Base-by-base conservation (phyloP, 1,140 invertebrate species). In the Augochlora pura region DNA sequence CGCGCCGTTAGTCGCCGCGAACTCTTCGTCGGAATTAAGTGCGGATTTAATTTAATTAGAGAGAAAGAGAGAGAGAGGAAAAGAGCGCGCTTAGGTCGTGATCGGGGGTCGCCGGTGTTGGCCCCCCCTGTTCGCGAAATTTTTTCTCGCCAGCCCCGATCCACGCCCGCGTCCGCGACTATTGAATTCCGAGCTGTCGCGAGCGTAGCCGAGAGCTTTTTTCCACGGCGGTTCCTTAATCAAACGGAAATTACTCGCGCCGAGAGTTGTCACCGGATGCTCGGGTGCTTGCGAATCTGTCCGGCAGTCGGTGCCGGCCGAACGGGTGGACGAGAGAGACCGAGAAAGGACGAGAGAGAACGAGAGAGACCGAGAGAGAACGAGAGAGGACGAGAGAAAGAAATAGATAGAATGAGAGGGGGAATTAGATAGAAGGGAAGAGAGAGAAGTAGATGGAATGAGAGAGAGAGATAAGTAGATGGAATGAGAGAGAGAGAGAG, bases 201-300 rank as follows among this genome's bases (percentile, higher is more conserved):
- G 42, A 54, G 60, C 69, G 66, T 65, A 52, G 60, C 68, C 67
- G 73, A 42, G 75, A 42, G 75, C 71, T 68, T 64, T 46, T 86
- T 62, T 60, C 38, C 59, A 2, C 54, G 21, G n/a, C 67, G 68
- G 71, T 83, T 81, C 83, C 82, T 89, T 89, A 87, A 88, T 90
- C 87, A 90, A 92, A 88, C 91, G 91, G 90, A 91, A 92, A 91
- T 91, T 91, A 91, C 90, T 90, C 84, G 87, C 80, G 86, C 85
- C 85, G 89, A 89, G 89, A 89, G 88, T 90, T 91, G 90, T 91
- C 89, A 88, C 87, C 81, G 78, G 85, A 79, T 82, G 62, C 60
- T 63, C 46, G 78, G 39, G 27, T 23, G 25, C n/a, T 57, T n/a
- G 21, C 38, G 27, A 49, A 39, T 46, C 52, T 52, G 77, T n/a